Evolutionary conservation across 2,888 invertebrate species (phyloP), one percentile per base, ranked within the genome.

Genomic region (Brachypalpus laphriformis): DNA sequence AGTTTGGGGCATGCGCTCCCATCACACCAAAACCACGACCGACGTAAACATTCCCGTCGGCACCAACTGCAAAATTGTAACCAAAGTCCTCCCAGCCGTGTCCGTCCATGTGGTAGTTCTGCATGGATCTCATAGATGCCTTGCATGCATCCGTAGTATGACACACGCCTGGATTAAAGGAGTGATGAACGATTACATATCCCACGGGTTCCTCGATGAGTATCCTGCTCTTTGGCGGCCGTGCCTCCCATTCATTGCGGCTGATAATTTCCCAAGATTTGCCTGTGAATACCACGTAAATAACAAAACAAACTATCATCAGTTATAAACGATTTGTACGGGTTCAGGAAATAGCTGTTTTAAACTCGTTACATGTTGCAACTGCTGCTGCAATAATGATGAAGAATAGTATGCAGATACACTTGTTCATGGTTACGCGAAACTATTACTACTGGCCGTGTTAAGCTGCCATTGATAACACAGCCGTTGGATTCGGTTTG

Each of bases 121-220:
- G 95, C 94, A 95, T 95, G 51, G 91, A 91, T 63, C 92, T 90
- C 94, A 95, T 94, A 11, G 93, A 92, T 0, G 75, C 87, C 18
- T 90, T 90, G 88, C 95, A 95, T 6, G 92, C 90, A 1, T 90
- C 89, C 0, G 90, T 90, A 0, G 92, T 92, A 87, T 40, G 90
- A 89, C 95, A 95, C 0, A 94, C 94, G 0, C 90, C 92, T 0
- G 90, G 92, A 0, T 94, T 94, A 89, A 94, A 94, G 0, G 94
- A 94, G 89, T 95, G 95, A 89, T 95, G 95, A 76, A 95, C 94
- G 57, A 95, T 93, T 31, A 95, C 94, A 88, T 93, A 94, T 0
- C 93, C 93, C 0, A 94, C 94, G 1, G 95, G 94, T 8, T 77
- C 87, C 16, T 91, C 92, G 18, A 88, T 65, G 87, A 94, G 91